phyloP scores from a whole-genome alignment of 2,888 invertebrate genomes.

The Drosophila silvestris region DNA sequence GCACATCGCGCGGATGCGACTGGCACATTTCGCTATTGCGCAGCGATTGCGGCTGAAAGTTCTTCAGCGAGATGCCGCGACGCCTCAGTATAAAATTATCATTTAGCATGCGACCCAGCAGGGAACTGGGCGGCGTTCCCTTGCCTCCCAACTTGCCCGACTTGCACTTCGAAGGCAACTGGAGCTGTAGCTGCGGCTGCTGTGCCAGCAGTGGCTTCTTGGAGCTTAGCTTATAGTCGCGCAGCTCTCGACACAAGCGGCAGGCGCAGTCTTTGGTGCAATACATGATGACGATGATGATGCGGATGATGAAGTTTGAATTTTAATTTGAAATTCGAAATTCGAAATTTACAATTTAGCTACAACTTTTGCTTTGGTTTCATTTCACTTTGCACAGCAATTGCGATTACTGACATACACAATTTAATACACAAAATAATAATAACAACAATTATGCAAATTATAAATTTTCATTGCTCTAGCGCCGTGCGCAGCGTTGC shows the following conservation, averaged over 20 bases:
- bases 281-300: slow-evolving; percentile 86
- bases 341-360: slow-evolving; percentile 13
- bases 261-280: slow-evolving; percentile 91
- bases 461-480: slow-evolving; percentile 77
- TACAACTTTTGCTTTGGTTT: slow-evolving; percentile 64
- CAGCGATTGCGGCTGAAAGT: slow-evolving; percentile 83
- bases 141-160: slow-evolving; percentile 28
- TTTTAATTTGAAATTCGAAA: slow-evolving; percentile 20
- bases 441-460: slow-evolving; percentile 79
- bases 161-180: slow-evolving; percentile 36
- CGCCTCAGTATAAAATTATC: slow-evolving; percentile 86
- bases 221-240: slow-evolving; percentile 86
- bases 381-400: slow-evolving; percentile 64
- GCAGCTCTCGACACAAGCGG: slow-evolving; percentile 91
- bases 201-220: slow-evolving; percentile 49
- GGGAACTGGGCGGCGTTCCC: slow-evolving; percentile 69
- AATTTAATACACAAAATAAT: slow-evolving; percentile 59
- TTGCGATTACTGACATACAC: slow-evolving; percentile 53
- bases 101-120: slow-evolving; percentile 82
- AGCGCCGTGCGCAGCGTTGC: slow-evolving; percentile 64
- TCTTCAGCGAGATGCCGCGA: slow-evolving; percentile 82
- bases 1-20: slow-evolving; percentile 57
- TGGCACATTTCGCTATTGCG: slow-evolving; percentile 82
- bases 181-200: slow-evolving; percentile 9
- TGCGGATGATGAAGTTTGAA: slow-evolving; percentile 19